A percentile compares a stretch with the other conserved stretches of the same genome.
Evolutionary conservation across 2,888 invertebrate genomes (phyloP).

Genomic region (Sericinus montela): DNA sequence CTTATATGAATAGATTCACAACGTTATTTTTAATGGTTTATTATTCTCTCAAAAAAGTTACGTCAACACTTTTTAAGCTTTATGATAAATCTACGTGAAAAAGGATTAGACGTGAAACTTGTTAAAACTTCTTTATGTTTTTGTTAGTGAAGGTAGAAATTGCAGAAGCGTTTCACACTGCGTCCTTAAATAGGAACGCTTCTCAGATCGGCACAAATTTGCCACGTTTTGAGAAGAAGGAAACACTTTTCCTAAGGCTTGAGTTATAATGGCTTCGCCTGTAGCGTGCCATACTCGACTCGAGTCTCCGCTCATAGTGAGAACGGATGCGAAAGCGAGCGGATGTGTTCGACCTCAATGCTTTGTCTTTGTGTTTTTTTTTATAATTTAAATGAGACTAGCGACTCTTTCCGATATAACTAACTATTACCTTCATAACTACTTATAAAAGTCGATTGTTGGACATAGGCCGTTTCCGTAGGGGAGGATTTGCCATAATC

Average conservation of each 20-base stretch:
- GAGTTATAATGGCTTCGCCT: constrained; percentile 19
- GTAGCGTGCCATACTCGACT: constrained; percentile 11
- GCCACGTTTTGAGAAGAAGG: constrained; percentile 28
- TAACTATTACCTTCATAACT: too few relatives aligned
- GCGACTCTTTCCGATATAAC: too few relatives aligned
- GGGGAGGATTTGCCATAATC: too few relatives aligned
- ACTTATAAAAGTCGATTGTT: too few relatives aligned
- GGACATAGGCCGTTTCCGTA: too few relatives aligned
- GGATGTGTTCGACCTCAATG: constrained; percentile 16
- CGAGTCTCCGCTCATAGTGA: background rate
- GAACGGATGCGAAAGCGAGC: constrained; percentile 12
- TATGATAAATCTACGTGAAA: background rate
- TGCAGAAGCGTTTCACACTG: constrained; percentile 17
- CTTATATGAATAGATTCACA: too few relatives aligned
- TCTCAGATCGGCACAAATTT: constrained; percentile 32
- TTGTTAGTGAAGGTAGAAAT: background rate
- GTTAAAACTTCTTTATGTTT: constrained; percentile 1
- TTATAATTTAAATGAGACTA: too few relatives aligned
- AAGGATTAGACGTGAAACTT: background rate
- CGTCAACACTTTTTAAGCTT: too few relatives aligned
- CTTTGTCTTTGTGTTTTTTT: constrained; percentile 5
- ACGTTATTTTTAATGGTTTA: too few relatives aligned
- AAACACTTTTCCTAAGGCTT: constrained; percentile 26
- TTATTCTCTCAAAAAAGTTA: too few relatives aligned
- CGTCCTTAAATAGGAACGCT: constrained; percentile 27